Evolutionary conservation across 2,113 vertebrate species (phyloP).

Genomic region (Rhabdornis inornatus): DNA sequence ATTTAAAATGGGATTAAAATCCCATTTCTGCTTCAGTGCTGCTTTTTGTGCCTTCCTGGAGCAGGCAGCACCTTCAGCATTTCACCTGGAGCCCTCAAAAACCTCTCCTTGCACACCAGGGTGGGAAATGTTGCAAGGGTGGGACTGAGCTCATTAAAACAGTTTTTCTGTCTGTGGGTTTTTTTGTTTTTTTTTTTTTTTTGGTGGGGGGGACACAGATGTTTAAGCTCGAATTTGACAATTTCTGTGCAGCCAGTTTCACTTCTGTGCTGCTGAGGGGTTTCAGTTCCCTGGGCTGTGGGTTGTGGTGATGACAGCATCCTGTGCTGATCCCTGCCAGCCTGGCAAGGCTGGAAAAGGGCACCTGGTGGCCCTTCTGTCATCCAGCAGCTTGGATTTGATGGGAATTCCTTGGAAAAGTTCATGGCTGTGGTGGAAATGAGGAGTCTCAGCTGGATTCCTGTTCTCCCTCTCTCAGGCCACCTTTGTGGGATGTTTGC

Average conservation of each 20-base stretch:
- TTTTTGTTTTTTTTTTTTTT: neutral
- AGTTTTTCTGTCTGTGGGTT: neutral
- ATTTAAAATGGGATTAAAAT: neutral
- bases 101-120: neutral
- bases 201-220: neutral
- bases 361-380: neutral
- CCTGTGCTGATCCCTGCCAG: neutral
- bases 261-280: neutral
- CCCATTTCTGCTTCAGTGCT: neutral
- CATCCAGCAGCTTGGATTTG: neutral
- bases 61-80: neutral
- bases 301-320: neutral
- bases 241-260: slow-evolving; percentile 32
- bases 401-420: neutral
- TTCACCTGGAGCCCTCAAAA: neutral
- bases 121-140: accelerated
- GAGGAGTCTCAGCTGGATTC: accelerated
- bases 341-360: neutral
- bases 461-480: neutral
- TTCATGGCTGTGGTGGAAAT: accelerated
- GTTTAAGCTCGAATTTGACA: neutral
- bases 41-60: neutral
- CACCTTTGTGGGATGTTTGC: accelerated
- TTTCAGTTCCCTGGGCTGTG: slow-evolving; percentile 43
- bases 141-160: neutral